Base-by-base conservation (phyloP, 1,140 invertebrate genomes). In the Caenorhabditis tropicalis region DNA sequence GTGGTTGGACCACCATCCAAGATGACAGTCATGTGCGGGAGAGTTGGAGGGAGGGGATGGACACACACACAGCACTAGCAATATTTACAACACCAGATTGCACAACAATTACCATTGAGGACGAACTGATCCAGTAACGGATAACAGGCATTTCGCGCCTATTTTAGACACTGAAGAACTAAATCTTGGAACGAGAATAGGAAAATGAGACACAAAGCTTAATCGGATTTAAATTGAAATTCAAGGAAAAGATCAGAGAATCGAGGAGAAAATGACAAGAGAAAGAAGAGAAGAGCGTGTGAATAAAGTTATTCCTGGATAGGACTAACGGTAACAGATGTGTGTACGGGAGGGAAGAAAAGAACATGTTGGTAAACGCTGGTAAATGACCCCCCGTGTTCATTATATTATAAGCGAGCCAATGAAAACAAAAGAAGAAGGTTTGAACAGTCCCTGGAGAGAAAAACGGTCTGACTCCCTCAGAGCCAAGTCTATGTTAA, bases 21-120 rank as follows among this genome's bases (percentile, higher is more conserved):
- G 65, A 74, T 74, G 65, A 74, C 65, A 74, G 65, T 65, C 58
- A 56, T 56, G 53, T 65, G 58, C 19, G 31, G 15, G 33, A 65
- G 10, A 65, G 2, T 36, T 10, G 16, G 36, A 24, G 29, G 36
- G 36, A 15, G 29, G 31, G 7, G 49, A 51, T n/a, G 21, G 43
- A 16, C 43, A 16, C 1, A 51, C 12, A 43, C 5, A 58, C 21
- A 58, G 21, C 53, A 4, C 7, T 33, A 74, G 65, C 65, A 74
- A 74, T 74, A 74, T 74, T 74, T 74, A 46, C 65, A 74, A 74
- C 65, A 74, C 29, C 65, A 74, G 65, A 74, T 74, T 74, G 65
- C 65, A 74, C 65, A 74, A 74, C 65, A 74, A 74, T 43, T 46
- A 43, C 65, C 43, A 43, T 74, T 46, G 33, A 12, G 36, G n/a